A percentile compares a stretch with the other conserved stretches of the same genome.
These are phyloP conservation scores for Aplysia californica DNA, from an alignment of 1,140 invertebrate species.

Conservation along the genomic window DNA sequence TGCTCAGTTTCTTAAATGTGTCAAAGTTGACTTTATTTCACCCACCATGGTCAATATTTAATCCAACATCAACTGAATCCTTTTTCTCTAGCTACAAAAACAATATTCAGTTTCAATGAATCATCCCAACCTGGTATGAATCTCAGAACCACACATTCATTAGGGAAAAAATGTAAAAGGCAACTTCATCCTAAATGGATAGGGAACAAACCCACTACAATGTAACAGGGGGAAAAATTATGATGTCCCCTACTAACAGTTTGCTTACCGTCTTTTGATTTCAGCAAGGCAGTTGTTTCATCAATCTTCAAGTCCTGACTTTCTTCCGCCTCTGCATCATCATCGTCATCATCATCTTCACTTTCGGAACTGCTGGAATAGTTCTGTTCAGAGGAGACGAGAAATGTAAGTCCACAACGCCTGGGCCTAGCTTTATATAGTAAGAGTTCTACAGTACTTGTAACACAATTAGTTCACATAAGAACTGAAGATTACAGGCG, in stretches of 20 bases:
- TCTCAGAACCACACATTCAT: no score
- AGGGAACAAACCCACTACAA: background rate
- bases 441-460: no score
- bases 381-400: background rate
- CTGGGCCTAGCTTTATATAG: background rate
- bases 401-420: background rate
- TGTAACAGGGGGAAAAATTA: background rate
- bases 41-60: no score
- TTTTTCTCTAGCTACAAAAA: no score
- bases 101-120: no score
- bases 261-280: no score
- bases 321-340: background rate
- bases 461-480: background rate
- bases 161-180: background rate
- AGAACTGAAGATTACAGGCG: no score
- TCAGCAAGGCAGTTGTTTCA: background rate
- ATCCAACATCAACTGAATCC: no score
- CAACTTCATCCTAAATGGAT: background rate
- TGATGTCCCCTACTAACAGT: background rate
- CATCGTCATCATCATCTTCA: slow-evolving; percentile 17
- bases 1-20: no score
- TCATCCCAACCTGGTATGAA: no score
- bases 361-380: slow-evolving; percentile 16
- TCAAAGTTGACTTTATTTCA: no score
- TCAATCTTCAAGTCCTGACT: background rate